A percentile compares a stretch with the other conserved stretches of the same genome.
Conservation (phyloP, 2,113 vertebrate genomes). For the Neolamprologus ventralis region DNA sequence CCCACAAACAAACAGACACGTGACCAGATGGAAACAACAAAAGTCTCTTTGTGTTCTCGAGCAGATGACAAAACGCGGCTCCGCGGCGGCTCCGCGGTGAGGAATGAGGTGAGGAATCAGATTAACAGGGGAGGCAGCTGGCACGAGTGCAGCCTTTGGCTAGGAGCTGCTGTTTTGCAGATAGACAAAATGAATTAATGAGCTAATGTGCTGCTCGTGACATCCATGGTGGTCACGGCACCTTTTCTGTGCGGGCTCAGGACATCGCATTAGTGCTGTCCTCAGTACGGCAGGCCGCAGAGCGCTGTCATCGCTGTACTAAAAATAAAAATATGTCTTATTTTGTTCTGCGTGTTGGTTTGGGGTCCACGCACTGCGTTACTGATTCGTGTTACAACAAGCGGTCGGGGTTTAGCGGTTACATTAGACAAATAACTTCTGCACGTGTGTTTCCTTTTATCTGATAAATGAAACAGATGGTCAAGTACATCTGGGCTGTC, state of each 20-base stretch:
- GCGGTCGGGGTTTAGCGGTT: background rate
- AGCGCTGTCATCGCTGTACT: background rate
- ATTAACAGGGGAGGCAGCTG: constrained; percentile 59
- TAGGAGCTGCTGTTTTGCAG: constrained; percentile 41
- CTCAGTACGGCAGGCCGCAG: background rate
- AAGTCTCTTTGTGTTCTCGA: constrained; percentile 12
- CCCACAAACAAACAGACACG: background rate
- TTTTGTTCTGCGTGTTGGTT: background rate
- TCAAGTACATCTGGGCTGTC: background rate
- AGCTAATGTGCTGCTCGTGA: constrained; percentile 20
- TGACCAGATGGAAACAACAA: background rate
- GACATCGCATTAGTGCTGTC: background rate
- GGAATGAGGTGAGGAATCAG: constrained; percentile 53
- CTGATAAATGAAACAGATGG: background rate
- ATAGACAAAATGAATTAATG: constrained; percentile 42
- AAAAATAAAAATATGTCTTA: background rate
- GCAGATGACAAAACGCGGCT: constrained; percentile 13
- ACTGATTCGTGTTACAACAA: background rate
- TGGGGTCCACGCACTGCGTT: background rate
- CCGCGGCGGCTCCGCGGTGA: constrained; percentile 8
- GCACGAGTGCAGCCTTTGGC: constrained; percentile 24
- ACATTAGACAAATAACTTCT: background rate
- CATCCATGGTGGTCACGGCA: background rate
- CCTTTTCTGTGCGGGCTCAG: background rate
- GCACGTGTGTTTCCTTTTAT: background rate